Base-by-base conservation (phyloP, 2,888 invertebrate genomes). In the Crocallis elinguaria region DNA sequence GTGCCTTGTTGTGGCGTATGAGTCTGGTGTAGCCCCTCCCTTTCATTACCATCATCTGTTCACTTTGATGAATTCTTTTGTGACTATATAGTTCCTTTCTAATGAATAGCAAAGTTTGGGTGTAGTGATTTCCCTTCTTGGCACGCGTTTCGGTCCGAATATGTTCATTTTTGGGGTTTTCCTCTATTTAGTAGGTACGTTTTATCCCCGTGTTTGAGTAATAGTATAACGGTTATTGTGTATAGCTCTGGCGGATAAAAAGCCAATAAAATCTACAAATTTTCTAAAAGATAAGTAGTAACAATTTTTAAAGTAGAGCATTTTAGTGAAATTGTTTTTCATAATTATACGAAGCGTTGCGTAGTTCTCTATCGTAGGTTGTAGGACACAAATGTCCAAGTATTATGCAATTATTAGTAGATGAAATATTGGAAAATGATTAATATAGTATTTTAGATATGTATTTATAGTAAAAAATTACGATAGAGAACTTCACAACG, bases 1-100 rank as follows among this genome's bases (percentile, higher is more conserved):
- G 89, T 88, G 89, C 89, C 89, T 89, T 89, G 77, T 73, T 69
- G 78, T 77, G 79, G 81, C 68, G 72, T 75, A 75, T 73, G 75
- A 32, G 42, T 71, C 73, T 66, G 75, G 67, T 73, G 74, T 69
- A 70, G 70, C 78, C 78, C 80, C 56, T 57, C 44, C 53, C 62
- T 38, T 46, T 42, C 14, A 23, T 62, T 58, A 58, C 57, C 39
- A 27, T n/a, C 13, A 36, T 13, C 25, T 33, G 23, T 23, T 2
- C 8, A 23, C 1, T 36, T 21, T 13, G 12, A 21, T n/a, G 14
- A 9, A 14, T 27, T 6, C 3, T 6, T 37, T 38, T 16, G 21
- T 25, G 14, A 21, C 19, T 12, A 13, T 12, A 27, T 35, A 33
- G 39, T 44, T 45, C 41, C 33, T 52, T 44, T 12, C 6, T 19